Base-by-base conservation (phyloP, 30 jellyfish, hydroid and myxozoan species). In the Mastigias papua region DNA sequence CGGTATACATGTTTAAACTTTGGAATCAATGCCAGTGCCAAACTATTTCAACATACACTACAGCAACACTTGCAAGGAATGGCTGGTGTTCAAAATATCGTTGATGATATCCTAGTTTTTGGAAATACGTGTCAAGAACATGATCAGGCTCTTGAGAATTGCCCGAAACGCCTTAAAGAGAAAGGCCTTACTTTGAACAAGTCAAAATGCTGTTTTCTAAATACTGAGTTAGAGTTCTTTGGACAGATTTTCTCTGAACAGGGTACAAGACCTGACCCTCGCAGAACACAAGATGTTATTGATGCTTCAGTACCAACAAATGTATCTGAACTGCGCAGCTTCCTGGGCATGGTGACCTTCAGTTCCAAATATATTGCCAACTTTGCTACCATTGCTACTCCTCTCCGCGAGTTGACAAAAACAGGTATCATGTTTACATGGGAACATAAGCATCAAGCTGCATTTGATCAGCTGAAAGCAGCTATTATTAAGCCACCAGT, bases 121-220 rank as follows among this genome's bases (percentile, higher is more conserved):
- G 97, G 92, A 37, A 68, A 20, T 7, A 78, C 97, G 21, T 70
- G 81, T 22, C 48, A 65, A 25, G 97, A 88, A 34, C 92, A 88
- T 67, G 80, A 70, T 42, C 80, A 28, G 58, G 85, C 91, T 26
- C 61, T 86, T 21, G 65, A 63, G 31, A 66, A 26, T 27, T 48
- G 81, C 65, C 80, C 63, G 28, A 48, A 78, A 69, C 78, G 75
- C 16, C 62, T 88, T 5, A 48, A 48, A n/a, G 68, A 65, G 62
- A 25, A 33, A 9, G 86, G 86, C 69, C 86, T 88, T 6, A 54
- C 60, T 23, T 34, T 88, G 64, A 79, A 86, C 64, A 23, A 26
- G 35, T 30, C 63, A n/a, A 75, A 86, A 46, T 86, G 86, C 77
- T 30, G 65, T 26, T 33, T 74, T 76, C 82, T 46, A 61, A 32